These are phyloP conservation scores for Syngnathus typhle DNA, from an alignment of 2,113 vertebrate species.

Conservation along the genomic window DNA sequence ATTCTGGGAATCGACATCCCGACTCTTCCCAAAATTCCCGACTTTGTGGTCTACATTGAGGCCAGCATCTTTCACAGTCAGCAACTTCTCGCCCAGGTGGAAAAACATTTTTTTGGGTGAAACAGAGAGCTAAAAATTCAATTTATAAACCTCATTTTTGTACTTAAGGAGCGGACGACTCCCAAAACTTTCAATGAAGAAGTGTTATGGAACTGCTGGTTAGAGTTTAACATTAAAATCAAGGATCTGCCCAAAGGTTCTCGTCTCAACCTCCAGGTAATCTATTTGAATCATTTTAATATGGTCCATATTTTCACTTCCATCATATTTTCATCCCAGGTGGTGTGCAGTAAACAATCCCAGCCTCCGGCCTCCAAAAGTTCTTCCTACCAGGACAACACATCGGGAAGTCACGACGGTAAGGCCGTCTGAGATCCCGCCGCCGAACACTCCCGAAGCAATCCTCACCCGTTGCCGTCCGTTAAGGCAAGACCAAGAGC, in stretches of 20 bases:
- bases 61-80: conserved; percentile 95
- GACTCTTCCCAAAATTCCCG: conserved; percentile 80
- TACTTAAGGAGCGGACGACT: conserved; percentile 74
- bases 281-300: not conserved
- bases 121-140: no score
- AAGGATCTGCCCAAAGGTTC: conserved; percentile 92
- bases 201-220: conserved; percentile 93
- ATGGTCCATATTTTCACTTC: no score
- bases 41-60: conserved; percentile 87
- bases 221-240: conserved; percentile 93
- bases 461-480: not conserved
- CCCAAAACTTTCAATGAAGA: conserved; percentile 90
- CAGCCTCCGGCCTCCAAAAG: conserved; percentile 70
- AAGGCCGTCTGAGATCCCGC: conserved; percentile 31
- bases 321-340: conserved; percentile 36
- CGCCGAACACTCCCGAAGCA: conserved; percentile 36
- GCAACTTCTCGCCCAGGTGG: conserved; percentile 84
- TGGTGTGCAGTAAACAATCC: conserved; percentile 83
- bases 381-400: conserved; percentile 66
- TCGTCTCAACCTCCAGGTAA: conserved; percentile 83
- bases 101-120: not conserved
- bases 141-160: not conserved
- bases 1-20: conserved; percentile 93
- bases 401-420: conserved; percentile 62
- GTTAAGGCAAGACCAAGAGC: conserved; percentile 76